Conservation (phyloP, 2,113 vertebrate genomes). For the Apistogramma diplotaenia region DNA sequence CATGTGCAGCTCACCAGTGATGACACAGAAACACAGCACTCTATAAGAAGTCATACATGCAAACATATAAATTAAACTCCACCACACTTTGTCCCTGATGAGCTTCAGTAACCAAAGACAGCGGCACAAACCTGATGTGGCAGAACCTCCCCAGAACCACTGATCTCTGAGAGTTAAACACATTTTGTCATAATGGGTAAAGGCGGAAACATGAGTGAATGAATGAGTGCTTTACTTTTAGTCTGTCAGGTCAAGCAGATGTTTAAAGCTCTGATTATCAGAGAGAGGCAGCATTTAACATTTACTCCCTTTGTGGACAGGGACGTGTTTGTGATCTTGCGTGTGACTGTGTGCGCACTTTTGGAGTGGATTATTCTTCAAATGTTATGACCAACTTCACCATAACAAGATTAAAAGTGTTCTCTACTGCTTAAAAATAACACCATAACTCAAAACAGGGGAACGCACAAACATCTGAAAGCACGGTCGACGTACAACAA, state of each 20-base stretch:
- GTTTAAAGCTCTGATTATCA: constrained; percentile 50
- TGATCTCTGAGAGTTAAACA: background rate
- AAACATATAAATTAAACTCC: background rate
- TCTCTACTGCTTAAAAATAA: background rate
- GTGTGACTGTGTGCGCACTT: background rate
- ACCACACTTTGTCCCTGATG: background rate
- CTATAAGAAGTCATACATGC: too few relatives aligned
- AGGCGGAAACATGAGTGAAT: constrained; percentile 42
- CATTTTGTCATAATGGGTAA: background rate
- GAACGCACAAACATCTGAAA: background rate
- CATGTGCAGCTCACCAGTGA: too few relatives aligned
- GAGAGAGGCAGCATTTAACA: constrained; percentile 41
- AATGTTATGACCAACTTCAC: background rate
- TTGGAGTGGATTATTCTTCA: constrained; percentile 5
- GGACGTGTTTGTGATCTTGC: constrained; percentile 4
- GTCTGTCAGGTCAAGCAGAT: constrained; percentile 60
- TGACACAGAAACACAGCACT: too few relatives aligned
- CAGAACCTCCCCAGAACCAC: background rate
- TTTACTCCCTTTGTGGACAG: constrained; percentile 35
- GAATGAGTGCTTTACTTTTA: constrained; percentile 47
- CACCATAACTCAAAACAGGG: background rate
- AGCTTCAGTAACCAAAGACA: background rate
- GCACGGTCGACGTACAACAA: background rate
- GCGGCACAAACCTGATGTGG: background rate
- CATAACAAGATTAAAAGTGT: background rate